These are phyloP conservation scores for Sitta carolinensis DNA, from an alignment of 2,797 vertebrate genomes.

Conservation along the genomic window DNA sequence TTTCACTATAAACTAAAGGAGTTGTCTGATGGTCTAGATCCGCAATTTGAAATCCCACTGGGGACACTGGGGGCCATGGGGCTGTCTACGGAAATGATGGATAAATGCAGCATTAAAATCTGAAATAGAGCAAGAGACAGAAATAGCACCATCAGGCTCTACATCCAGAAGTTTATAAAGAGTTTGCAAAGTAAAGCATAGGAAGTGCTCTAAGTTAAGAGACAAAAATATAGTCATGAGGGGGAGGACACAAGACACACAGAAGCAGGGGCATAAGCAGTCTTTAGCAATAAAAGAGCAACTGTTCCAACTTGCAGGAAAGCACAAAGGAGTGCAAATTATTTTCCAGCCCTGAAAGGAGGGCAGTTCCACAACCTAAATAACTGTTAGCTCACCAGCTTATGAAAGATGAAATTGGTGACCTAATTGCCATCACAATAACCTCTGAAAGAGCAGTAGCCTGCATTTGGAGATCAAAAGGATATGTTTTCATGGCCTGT, in stretches of 20 bases:
- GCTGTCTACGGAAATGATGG: neutral
- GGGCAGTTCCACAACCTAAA: conserved; percentile 10
- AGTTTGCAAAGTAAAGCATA: neutral
- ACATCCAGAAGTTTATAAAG: neutral
- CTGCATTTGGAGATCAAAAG: neutral
- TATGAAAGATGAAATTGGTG: neutral
- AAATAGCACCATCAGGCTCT: neutral
- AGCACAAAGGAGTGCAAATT: conserved; percentile 34
- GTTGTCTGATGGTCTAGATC: neutral
- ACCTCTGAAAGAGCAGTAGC: neutral
- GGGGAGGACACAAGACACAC: neutral
- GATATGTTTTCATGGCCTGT: neutral
- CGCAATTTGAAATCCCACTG: neutral
- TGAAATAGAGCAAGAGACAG: neutral
- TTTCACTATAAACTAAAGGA: neutral
- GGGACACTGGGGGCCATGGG: neutral
- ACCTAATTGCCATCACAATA: conserved; percentile 11
- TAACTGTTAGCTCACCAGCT: neutral
- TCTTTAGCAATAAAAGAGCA: conserved; percentile 60
- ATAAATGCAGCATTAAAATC: neutral
- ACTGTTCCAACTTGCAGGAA: conserved; percentile 49
- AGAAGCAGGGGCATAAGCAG: neutral
- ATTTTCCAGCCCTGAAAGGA: conserved; percentile 55
- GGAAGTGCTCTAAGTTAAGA: neutral
- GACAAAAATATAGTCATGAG: neutral